Base-by-base conservation (phyloP, 2,888 invertebrate species). In the Sarcophaga caerulescens region DNA sequence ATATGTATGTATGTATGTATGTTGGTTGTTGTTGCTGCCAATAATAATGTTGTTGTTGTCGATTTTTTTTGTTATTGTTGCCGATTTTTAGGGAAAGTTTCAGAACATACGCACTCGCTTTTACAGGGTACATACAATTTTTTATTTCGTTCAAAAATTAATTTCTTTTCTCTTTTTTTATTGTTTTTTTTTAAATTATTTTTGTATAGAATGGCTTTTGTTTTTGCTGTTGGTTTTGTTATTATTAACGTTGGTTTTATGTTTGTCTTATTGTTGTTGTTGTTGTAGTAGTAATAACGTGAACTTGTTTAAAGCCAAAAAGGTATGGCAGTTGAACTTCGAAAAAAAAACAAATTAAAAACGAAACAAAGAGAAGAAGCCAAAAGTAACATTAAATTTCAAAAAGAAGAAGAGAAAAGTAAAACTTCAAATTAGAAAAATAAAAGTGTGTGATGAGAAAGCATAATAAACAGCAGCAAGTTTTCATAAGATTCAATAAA, bases 111-210 rank as follows among this genome's bases (percentile, higher is more conserved):
- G 85, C 85, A 86, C 89, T 86, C 78, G 88, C 88, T 83, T 81
- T 86, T 76, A 83, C 73, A 87, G 82, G 87, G 87, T 89, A 88
- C 87, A 89, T 87, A 89, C 87, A 88, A 84, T 85, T 88, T 88
- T 85, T 47, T 60, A 70, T 86, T 87, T 78, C 68, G 63, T 69
- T 63, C 71, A 57, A 10, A 35, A 35, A 35, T 10, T 73, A 60
- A 25, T 69, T 70, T 81, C 17, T 25, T 77, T 81, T 87, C 68
- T 65, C 68, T 84, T 71, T 68, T 79, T 63, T 76, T 77, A 47
- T 79, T 84, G 23, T 66, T 76, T 68, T 14, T 80, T 73, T 70
- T 59, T 66, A 8, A 77, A 25, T 25, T 69, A 45, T 69, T 75
- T 35, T 68, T 25, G 62, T 63, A 59, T 62, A 25, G 75, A n/a